Evolutionary conservation across 2,888 invertebrate species (phyloP).

Genomic region (Anthophora plumipes): DNA sequence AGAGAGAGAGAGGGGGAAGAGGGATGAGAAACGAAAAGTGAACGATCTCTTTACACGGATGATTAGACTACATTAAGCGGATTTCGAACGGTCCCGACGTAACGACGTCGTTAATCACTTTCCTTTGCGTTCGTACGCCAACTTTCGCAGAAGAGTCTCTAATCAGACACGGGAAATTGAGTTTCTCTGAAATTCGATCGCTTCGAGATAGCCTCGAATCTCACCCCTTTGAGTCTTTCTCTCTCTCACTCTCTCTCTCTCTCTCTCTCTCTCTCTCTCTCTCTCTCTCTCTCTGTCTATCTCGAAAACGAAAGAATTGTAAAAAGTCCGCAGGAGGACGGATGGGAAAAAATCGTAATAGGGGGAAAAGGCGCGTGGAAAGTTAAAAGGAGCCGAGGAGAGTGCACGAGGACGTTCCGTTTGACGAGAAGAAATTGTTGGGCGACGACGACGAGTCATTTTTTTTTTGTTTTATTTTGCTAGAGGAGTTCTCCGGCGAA

Average conservation of each 20-base stretch:
- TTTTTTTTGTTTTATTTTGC: no score
- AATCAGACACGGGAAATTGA: constrained; percentile 22
- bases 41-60: constrained; percentile 63
- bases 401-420: constrained; percentile 2
- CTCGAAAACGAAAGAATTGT: background rate
- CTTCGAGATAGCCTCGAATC: background rate
- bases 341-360: constrained; percentile 7
- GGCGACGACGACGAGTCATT: constrained; percentile 8
- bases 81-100: constrained; percentile 32
- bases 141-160: constrained; percentile 15
- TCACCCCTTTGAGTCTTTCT: background rate
- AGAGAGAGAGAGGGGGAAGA: background rate
- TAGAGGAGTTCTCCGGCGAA: background rate
- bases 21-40: constrained; percentile 19
- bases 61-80: constrained; percentile 60
- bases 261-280: background rate
- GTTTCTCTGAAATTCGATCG: constrained; percentile 14
- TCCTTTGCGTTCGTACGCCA: constrained; percentile 22
- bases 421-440: constrained; percentile 24
- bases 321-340: background rate
- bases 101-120: constrained; percentile 61
- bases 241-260: background rate
- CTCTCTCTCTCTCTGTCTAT: no score
- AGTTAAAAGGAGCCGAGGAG: constrained; percentile 29
- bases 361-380: constrained; percentile 38